Evolutionary conservation across 2,888 invertebrate genomes (phyloP).

Genomic region (Temnothorax ravouxi): DNA sequence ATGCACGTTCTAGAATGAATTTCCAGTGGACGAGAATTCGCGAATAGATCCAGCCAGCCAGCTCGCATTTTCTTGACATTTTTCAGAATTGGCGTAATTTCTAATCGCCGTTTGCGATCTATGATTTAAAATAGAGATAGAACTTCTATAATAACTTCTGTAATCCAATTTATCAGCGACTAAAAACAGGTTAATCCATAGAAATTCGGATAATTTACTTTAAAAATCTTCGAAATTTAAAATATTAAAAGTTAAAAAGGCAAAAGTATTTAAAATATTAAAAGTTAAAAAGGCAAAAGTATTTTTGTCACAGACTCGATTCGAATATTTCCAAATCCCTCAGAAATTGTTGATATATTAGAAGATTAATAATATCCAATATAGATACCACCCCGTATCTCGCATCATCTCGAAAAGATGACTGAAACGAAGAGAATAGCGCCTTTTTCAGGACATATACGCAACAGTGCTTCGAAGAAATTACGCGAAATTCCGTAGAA

Average conservation of each 20-base stretch:
- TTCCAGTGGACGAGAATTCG: not conserved
- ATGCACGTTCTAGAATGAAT: constrained; percentile 50
- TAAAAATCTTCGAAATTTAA: not conserved
- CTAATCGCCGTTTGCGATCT: not conserved
- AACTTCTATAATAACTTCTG: not conserved
- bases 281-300: not conserved
- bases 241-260: not conserved
- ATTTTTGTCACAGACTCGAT: not conserved
- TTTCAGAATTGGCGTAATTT: constrained; percentile 1
- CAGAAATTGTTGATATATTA: constrained; percentile 10
- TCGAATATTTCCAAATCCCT: not conserved
- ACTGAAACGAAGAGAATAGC: constrained; percentile 19
- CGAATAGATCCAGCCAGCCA: not conserved
- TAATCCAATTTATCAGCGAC: not conserved
- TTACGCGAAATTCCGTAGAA: constrained; percentile 55
- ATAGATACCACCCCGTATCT: not conserved
- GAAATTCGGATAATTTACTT: not conserved
- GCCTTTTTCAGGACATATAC: constrained; percentile 18
- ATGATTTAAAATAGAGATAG: not conserved
- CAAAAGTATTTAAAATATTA: not conserved
- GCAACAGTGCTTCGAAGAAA: constrained; percentile 43
- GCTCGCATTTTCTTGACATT: constrained; percentile 2
- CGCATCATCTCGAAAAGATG: constrained; percentile 29
- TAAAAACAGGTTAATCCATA: not conserved
- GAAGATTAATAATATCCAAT: constrained; percentile 31